phyloP scores from a whole-genome alignment of 2,888 invertebrate species.

The Leucoma salicis region DNA sequence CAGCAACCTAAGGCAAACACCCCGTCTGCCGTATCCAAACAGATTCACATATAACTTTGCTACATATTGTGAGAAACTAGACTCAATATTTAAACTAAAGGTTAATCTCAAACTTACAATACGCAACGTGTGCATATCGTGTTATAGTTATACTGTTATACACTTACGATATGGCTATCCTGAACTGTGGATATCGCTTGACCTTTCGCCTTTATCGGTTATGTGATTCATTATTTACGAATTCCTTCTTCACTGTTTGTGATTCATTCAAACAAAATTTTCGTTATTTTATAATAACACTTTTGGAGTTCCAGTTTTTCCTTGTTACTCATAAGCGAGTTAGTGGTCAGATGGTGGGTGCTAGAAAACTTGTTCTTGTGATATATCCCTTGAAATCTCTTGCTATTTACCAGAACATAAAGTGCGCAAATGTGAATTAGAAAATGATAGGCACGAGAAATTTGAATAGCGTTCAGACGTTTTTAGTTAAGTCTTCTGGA shows the following conservation, averaged over 20 bases:
- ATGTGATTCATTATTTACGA: constrained; percentile 9
- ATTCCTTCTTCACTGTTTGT: constrained; percentile 7
- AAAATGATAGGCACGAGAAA: no score
- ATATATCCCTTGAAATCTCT: no score
- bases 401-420: no score
- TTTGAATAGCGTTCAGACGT: no score
- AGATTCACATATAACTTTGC: neutral
- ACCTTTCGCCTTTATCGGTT: constrained; percentile 5
- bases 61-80: constrained; percentile 24
- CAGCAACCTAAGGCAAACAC: neutral
- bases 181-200: constrained; percentile 1
- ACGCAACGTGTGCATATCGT: constrained; percentile 19
- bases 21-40: no score
- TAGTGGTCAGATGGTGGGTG: no score
- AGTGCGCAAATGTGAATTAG: no score
- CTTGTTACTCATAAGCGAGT: no score
- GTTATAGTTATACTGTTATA: constrained; percentile 13
- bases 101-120: constrained; percentile 36
- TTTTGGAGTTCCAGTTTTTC: neutral
- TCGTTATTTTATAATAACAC: neutral
- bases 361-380: no score
- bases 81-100: constrained; percentile 33
- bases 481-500: no score
- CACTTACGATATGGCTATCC: neutral
- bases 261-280: constrained; percentile 1